Percentiles rank a stretch among this genome's conserved stretches.
phyloP scores from a whole-genome alignment of 2,113 vertebrate species.

The Capricornis sumatraensis region DNA sequence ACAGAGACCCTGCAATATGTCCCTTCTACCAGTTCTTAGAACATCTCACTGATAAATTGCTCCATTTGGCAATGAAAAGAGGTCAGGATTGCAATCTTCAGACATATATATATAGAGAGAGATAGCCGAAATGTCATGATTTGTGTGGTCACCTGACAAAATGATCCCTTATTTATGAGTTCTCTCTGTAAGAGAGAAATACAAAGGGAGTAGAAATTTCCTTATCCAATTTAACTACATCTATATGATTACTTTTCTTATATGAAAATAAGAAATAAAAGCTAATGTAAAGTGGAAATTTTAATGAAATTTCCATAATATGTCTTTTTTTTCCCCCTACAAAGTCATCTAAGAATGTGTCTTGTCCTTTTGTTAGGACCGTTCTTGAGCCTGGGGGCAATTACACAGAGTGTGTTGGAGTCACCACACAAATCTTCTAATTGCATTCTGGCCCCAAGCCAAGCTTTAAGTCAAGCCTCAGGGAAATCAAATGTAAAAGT shows the following conservation, averaged over 20 bases:
- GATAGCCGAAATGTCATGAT: not conserved
- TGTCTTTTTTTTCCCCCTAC: not conserved
- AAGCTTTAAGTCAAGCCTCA: conserved; percentile 53
- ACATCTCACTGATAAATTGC: conserved; percentile 12
- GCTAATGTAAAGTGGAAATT: not conserved
- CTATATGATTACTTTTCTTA: not conserved
- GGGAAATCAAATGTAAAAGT: conserved; percentile 69
- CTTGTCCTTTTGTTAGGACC: conserved; percentile 35
- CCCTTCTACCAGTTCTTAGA: not conserved
- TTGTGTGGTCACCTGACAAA: not conserved
- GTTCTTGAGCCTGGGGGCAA: conserved; percentile 56
- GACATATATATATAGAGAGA: not conserved
- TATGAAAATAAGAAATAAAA: not conserved
- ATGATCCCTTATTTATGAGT: not conserved
- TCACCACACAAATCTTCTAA: conserved; percentile 54
- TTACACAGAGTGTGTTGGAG: conserved; percentile 46
- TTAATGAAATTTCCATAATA: conserved; percentile 3
- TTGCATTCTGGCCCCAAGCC: conserved; percentile 64
- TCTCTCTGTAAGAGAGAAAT: not conserved
- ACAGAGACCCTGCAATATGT: not conserved
- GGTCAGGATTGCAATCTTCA: not conserved
- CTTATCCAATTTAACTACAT: not conserved
- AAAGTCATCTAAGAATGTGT: conserved; percentile 22
- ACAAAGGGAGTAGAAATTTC: not conserved
- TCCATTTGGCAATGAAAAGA: not conserved